phyloP scores from a whole-genome alignment of 2,888 invertebrate genomes.

The Limnephilus auricula region DNA sequence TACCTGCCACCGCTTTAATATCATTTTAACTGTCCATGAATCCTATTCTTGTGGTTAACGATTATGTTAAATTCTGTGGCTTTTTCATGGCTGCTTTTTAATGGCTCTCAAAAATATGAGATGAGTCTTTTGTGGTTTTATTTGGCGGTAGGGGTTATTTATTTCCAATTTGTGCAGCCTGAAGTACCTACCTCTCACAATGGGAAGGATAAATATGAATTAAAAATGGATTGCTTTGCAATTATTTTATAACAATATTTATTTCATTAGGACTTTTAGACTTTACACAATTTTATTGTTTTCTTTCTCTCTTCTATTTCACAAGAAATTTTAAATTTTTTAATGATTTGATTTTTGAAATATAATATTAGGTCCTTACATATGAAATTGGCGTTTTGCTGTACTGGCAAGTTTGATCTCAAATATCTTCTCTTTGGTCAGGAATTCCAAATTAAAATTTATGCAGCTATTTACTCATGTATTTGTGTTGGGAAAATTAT shows the following conservation, averaged over 20 bases:
- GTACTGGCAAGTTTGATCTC: too few species aligned
- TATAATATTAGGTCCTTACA: too few species aligned
- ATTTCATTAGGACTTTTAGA: too few species aligned
- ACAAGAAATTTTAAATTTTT: too few species aligned
- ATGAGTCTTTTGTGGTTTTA: not conserved
- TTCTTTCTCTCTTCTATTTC: too few species aligned
- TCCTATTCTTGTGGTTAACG: not conserved
- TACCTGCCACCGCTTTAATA: constrained; percentile 14
- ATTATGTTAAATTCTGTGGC: not conserved
- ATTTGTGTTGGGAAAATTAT: too few species aligned
- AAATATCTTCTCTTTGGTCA: too few species aligned
- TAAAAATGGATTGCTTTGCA: not conserved
- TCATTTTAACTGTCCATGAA: constrained; percentile 20
- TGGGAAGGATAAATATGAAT: not conserved
- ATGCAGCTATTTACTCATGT: too few species aligned
- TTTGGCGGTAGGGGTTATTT: not conserved
- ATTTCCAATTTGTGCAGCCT: not conserved
- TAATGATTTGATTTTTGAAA: too few species aligned
- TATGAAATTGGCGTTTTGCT: too few species aligned
- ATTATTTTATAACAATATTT: not conserved
- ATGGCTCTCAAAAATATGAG: not conserved
- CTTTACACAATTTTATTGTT: too few species aligned
- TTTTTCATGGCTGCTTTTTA: not conserved
- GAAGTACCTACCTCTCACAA: not conserved
- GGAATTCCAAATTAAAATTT: too few species aligned